Base-by-base conservation (phyloP, 2,113 vertebrate species). In the Sorex araneus region DNA sequence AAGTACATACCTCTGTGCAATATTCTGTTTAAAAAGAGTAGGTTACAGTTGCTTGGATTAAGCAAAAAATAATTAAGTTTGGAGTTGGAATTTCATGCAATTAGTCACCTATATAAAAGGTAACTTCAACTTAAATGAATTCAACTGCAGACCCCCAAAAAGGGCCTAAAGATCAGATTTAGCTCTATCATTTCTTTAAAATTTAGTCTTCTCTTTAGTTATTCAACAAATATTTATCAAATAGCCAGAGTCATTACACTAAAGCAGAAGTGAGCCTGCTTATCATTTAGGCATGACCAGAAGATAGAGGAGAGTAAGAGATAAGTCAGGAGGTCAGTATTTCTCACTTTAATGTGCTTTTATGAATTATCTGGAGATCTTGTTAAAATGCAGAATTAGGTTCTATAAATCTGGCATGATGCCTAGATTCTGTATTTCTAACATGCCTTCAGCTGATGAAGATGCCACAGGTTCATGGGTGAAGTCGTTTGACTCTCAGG, bases 351-450 rank as follows among this genome's bases (percentile, higher is more conserved):
- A 54, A 23, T 13, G 11, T 60, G 47, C 32, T 28, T n/a, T 60
- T 60, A 64, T 3, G 21, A 40, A 85, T 50, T 16, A 85, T 7
- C 32, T 74, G 28, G 11, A 32, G 15, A 85, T 66, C n/a, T 34
- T 75, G 15, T 80, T 40, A 76, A 69, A 86, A 70, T 78, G 36
- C 30, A 92, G 77, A 83, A 54, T 40, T 13, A 66, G 27, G 84
- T 71, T 82, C 50, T 50, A 9, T 21, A 70, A 54, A n/a, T 43
- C 70, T 57, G 43, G 8, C 27, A 71, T 67, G 16, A 57, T 7
- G 32, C 19, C 47, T 66, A 67, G 66, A 40, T 21, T 80, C 18
- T 70, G 34, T 10, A 47, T 23, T 70, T 80, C 90, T 70, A 92
- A 50, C 1, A 11, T 15, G 9, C 13, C 75, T 30, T 30, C 40